Base-by-base conservation (phyloP, 2,888 invertebrate species). In the Eilema griseolum region DNA sequence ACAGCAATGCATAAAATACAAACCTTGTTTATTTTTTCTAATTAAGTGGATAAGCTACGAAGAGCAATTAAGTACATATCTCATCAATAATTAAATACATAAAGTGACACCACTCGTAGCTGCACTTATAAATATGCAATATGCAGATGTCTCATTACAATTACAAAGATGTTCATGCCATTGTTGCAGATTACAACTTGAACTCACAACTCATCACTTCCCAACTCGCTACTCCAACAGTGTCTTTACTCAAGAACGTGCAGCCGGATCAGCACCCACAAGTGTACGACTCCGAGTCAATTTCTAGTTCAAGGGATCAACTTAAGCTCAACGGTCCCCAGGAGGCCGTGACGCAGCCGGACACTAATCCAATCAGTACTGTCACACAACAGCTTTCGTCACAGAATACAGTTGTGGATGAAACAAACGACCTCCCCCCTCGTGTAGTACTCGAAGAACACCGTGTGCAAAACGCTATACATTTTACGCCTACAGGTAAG, bases 401-500 rank as follows among this genome's bases (percentile, higher is more conserved):
- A 7, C 31, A 31, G n/a, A 26, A 31, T 14, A 31, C 8, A 31
- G 1, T 16, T 14, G 52, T 23, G 5, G 7, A 52, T 3, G 56
- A 65, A 14, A 31, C 14, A 3, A 31, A 20, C 10, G n/a, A 28
- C 0, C 8, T 11, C 60, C 60, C 66, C 20, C 7, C 26, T 7
- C 16, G 1, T n/a, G 14, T 31, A 8, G 2, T 52, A 8, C 31
- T n/a, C 2, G 72, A 70, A 5, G 69, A 62, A 24, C 66, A 68
- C 11, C 67, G 69, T 12, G 70, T 67, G n/a, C 69, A 63, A 20
- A 60, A 64, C 0, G 73, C 73, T 3, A 74, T 76, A 11, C 28
- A 33, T 28, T 78, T 78, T 16, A 70, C 71, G 2, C 82, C 81
- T 14, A 71, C 69, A 20, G 80, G 80, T 81, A 33, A 79, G 82